phyloP scores from a whole-genome alignment of 2,888 invertebrate genomes.

The Drosophila kokeensis region DNA sequence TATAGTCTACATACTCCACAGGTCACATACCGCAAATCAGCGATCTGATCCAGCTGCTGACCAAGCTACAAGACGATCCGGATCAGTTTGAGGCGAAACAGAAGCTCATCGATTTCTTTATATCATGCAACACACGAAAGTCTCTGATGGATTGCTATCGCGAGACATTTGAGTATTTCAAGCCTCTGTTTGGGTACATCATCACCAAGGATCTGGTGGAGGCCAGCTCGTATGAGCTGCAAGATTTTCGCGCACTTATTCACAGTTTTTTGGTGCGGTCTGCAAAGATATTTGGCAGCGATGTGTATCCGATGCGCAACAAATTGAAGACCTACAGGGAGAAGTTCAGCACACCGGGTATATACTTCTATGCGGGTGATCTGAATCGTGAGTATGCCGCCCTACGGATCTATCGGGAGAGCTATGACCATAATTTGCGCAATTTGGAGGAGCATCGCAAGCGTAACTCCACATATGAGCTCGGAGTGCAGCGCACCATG shows the following conservation, averaged over 20 bases:
- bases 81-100: constrained; percentile 81
- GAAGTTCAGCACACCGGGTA: constrained; percentile 72
- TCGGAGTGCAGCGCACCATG: constrained; percentile 76
- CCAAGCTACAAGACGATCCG: constrained; percentile 76
- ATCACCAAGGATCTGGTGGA: constrained; percentile 75
- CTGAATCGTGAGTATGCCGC: constrained; percentile 76
- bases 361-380: constrained; percentile 73
- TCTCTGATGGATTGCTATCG: constrained; percentile 83
- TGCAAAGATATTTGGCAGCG: constrained; percentile 40
- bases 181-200: constrained; percentile 82
- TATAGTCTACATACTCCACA: constrained; percentile 22
- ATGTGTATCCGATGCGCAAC: constrained; percentile 59
- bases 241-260: constrained; percentile 70
- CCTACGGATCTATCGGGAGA: constrained; percentile 78
- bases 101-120: constrained; percentile 82
- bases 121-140: constrained; percentile 80
- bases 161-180: constrained; percentile 82
- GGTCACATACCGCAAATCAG: constrained; percentile 75
- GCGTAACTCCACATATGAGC: constrained; percentile 76
- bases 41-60: constrained; percentile 76
- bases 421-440: constrained; percentile 81
- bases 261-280: constrained; percentile 64
- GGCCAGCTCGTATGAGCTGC: constrained; percentile 66
- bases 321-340: constrained; percentile 69
- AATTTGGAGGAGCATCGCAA: constrained; percentile 75